These are phyloP conservation scores for Rhipidura dahli DNA, from an alignment of 2,113 vertebrate genomes.

Conservation along the genomic window DNA sequence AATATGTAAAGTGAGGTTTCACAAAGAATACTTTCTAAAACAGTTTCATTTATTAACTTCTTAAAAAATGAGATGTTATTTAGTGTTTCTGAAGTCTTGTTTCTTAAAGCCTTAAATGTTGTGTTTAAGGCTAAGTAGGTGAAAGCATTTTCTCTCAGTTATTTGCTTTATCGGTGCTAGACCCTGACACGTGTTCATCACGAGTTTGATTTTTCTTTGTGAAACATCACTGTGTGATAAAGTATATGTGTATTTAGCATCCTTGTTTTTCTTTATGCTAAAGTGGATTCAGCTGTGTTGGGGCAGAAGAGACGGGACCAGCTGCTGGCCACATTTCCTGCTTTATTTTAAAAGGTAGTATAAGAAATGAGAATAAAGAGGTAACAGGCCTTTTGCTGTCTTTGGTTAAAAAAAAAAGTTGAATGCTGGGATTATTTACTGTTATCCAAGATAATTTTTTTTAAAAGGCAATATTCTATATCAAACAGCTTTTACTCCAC, in stretches of 20 bases:
- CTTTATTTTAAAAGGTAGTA: slow-evolving; percentile 99
- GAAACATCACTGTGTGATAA: slow-evolving; percentile 85
- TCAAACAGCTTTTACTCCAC: not conserved
- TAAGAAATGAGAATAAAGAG: slow-evolving; percentile 86
- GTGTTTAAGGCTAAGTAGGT: slow-evolving; percentile 35
- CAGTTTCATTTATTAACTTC: not conserved
- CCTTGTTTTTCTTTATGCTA: slow-evolving; percentile 99
- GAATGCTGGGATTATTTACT: slow-evolving; percentile 64
- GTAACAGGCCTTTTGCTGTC: slow-evolving; percentile 81
- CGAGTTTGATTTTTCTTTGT: slow-evolving; percentile 82
- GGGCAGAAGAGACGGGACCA: slow-evolving; percentile 97
- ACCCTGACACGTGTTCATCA: not conserved
- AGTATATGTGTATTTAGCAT: slow-evolving; percentile 95
- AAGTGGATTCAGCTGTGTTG: slow-evolving; percentile 98
- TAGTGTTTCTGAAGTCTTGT: not conserved
- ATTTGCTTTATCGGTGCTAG: slow-evolving; percentile 14
- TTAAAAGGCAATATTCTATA: not conserved
- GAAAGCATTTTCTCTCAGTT: not conserved
- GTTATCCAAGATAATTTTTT: slow-evolving; percentile 15
- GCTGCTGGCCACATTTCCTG: slow-evolving; percentile 94
- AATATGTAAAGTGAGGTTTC: slow-evolving; percentile 90
- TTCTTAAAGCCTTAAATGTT: slow-evolving; percentile 43
- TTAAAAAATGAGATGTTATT: not conserved
- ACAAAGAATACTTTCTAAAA: slow-evolving; percentile 80
- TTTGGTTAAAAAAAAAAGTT: slow-evolving; percentile 60